These are phyloP conservation scores for Seladonia tumulorum DNA, from an alignment of 2,888 invertebrate genomes.

Conservation along the genomic window DNA sequence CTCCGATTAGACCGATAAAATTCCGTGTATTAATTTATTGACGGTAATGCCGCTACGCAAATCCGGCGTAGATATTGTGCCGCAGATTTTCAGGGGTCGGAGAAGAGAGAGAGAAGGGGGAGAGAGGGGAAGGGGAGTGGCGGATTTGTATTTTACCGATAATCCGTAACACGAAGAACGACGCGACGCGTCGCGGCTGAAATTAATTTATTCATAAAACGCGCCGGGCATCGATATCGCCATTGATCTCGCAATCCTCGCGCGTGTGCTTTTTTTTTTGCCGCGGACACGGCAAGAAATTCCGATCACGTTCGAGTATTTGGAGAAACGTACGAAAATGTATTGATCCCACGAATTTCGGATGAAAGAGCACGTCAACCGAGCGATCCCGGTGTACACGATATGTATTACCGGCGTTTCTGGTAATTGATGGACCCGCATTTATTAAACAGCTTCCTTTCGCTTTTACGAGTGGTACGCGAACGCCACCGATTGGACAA, in stretches of 20 bases:
- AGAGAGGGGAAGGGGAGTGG: too few species aligned
- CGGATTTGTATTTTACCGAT: constrained; percentile 4
- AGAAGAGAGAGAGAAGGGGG: not conserved
- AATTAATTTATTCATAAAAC: constrained; percentile 43
- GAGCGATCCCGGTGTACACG: not conserved
- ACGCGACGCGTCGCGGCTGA: not conserved
- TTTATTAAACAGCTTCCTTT: constrained; percentile 11
- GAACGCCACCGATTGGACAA: not conserved
- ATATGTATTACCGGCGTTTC: not conserved
- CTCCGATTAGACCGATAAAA: not conserved
- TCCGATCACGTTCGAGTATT: constrained; percentile 32
- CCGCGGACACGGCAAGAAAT: not conserved
- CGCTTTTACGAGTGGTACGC: not conserved
- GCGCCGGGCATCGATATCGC: constrained; percentile 16
- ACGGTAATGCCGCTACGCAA: not conserved
- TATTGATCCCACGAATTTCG: constrained; percentile 4
- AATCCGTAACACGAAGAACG: not conserved
- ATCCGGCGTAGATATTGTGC: not conserved
- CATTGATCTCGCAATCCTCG: constrained; percentile 9
- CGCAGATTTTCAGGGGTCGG: not conserved
- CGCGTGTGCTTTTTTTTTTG: constrained; percentile 11
- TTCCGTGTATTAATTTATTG: not conserved
- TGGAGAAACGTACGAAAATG: constrained; percentile 17
- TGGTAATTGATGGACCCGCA: not conserved
- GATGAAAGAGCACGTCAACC: constrained; percentile 7